phyloP scores from a whole-genome alignment of 2,113 vertebrate species.

The Lamprologus callipterus region DNA sequence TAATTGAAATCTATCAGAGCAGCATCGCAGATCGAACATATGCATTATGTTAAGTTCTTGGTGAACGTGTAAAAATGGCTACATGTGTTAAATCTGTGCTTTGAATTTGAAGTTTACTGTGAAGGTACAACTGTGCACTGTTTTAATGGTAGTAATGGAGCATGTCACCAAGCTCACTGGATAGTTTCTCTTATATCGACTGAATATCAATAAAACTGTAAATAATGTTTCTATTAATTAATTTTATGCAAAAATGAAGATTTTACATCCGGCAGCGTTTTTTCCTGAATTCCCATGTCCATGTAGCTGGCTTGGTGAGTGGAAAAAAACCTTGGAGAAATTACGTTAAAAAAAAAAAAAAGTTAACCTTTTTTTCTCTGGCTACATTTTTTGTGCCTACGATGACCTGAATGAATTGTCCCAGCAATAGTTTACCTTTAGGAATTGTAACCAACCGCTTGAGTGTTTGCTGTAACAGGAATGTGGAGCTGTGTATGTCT shows the following conservation, averaged over 20 bases:
- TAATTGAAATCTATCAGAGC: neutral
- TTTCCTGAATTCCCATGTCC: neutral
- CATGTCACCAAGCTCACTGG: neutral
- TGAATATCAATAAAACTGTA: neutral
- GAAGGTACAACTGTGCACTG: neutral
- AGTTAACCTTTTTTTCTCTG: neutral
- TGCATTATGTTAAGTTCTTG: neutral
- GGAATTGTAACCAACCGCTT: neutral
- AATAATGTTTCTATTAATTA: neutral
- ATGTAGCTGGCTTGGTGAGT: neutral
- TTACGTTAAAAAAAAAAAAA: neutral
- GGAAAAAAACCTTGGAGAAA: neutral
- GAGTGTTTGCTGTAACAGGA: neutral
- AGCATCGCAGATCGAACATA: neutral
- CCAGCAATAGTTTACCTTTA: neutral
- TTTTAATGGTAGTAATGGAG: neutral
- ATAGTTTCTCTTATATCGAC: accelerated
- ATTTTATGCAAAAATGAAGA: neutral
- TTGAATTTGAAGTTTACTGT: neutral
- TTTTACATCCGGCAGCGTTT: accelerated
- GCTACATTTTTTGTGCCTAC: neutral
- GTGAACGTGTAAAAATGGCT: neutral
- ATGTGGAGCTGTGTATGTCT: conserved; percentile 2
- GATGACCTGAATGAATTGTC: accelerated
- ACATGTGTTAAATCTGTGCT: accelerated